Percentiles rank a stretch among this genome's conserved stretches.
These are phyloP conservation scores for Empis livida DNA, from an alignment of 2,888 invertebrate species.

Conservation along the genomic window DNA sequence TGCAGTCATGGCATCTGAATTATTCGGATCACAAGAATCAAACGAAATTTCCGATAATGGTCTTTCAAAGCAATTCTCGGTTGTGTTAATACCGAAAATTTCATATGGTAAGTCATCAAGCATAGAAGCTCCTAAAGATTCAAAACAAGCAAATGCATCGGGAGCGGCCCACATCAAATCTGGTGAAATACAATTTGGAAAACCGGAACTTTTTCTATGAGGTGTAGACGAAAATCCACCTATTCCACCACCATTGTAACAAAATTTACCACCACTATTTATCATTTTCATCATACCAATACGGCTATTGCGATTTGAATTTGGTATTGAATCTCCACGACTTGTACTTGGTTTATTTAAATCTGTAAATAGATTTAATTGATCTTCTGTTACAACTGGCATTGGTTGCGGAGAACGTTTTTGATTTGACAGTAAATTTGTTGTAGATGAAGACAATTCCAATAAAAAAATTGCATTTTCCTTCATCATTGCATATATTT, in stretches of 20 bases:
- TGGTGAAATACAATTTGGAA: conserved; percentile 24
- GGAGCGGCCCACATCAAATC: conserved; percentile 34
- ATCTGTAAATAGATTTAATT: conserved; percentile 26
- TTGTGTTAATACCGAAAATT: conserved; percentile 29
- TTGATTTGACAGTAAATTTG: conserved; percentile 15
- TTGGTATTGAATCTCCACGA: conserved; percentile 24
- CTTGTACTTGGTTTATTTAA: conserved; percentile 34
- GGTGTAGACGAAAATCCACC: conserved; percentile 18
- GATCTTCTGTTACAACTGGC: conserved; percentile 34
- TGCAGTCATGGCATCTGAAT: conserved; percentile 27
- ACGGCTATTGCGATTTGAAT: conserved; percentile 25
- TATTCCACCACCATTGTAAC: not conserved
- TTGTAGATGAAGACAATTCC: conserved; percentile 64
- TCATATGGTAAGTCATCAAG: conserved; percentile 34
- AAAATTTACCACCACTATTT: conserved; percentile 18
- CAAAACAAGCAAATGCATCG: conserved; percentile 34
- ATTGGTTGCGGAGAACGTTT: conserved; percentile 33
- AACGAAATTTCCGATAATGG: conserved; percentile 36
- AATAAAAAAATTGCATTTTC: conserved; percentile 91
- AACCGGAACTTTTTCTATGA: conserved; percentile 29
- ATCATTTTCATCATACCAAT: conserved; percentile 24
- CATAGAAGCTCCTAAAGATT: conserved; percentile 29
- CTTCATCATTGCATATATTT: conserved; percentile 54
- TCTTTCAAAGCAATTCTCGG: conserved; percentile 32
- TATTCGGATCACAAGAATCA: conserved; percentile 33